Base-by-base conservation (phyloP, 2,888 invertebrate genomes). In the Callyntrura guangdongensis region DNA sequence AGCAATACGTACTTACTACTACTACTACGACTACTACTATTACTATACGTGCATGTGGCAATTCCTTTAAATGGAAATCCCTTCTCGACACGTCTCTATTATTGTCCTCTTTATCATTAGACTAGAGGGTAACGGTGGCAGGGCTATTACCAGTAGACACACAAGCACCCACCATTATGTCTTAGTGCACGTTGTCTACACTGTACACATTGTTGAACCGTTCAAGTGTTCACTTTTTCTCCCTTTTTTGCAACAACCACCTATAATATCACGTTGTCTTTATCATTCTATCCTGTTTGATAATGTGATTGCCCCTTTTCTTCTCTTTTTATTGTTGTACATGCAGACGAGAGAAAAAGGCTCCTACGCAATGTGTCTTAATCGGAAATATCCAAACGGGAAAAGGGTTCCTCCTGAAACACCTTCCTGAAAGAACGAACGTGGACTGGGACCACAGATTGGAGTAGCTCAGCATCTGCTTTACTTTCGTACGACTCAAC, bases 401-500 rank as follows among this genome's bases (percentile, higher is more conserved):
- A 67, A 77, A 91, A 72, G 91, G 91, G 91, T 82, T 86, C 84
- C 89, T 72, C 86, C 86, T n/a, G 82, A 81, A 69, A 81, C 82
- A 84, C 89, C 82, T 89, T 84, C 67, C 67, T 89, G 89, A 69
- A 86, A 85, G 81, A 89, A 67, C 88, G 86, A 91, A 88, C 89
- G 91, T 89, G 91, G 91, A 91, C 91, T 91, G 91, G 89, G 67
- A 79, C 47, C 82, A 36, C 59, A 45, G 77, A 79, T 56, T 69
- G 79, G 8, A 87, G 77, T 74, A 49, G 91, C 88, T 81, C 67
- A 56, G 83, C 64, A 86, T 90, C 86, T 79, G 59, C 79, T 79
- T 59, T 74, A 14, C 85, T 69, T 81, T 61, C 61, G 59, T 56
- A 12, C 79, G 25, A 79, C 79, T 56, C 56, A 61, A 61, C 61